Conservation (phyloP, 2,113 vertebrate species). For the Poicephalus meyeri region DNA sequence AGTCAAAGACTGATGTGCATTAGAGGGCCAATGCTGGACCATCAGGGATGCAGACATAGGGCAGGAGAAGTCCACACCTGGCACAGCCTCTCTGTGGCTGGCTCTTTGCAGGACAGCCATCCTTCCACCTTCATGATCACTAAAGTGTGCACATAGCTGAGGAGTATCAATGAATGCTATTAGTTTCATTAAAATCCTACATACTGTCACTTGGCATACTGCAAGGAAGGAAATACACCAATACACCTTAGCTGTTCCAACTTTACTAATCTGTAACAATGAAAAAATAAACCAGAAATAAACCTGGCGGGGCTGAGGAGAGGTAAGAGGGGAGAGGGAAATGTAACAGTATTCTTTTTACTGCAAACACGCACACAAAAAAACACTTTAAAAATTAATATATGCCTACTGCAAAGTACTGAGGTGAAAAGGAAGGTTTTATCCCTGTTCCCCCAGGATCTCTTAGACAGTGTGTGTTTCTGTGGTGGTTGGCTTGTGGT, state of each 20-base stretch:
- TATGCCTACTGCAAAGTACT: background rate
- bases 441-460: background rate
- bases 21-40: background rate
- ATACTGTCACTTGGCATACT: background rate
- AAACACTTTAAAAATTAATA: background rate
- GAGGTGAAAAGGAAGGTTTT: background rate
- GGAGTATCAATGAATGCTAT: background rate
- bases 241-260: background rate
- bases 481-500: constrained; percentile 11
- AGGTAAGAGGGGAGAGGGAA: background rate
- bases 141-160: accelerated
- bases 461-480: background rate
- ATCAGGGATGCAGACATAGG: accelerated
- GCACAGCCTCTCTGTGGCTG: background rate
- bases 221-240: background rate
- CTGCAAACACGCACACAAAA: background rate
- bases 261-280: background rate
- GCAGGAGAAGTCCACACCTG: accelerated
- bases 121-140: background rate
- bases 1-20: background rate
- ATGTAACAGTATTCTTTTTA: background rate
- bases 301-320: background rate
- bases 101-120: background rate
- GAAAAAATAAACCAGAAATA: constrained; percentile 30
- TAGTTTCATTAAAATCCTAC: background rate